Evolutionary conservation across 2,888 invertebrate species (phyloP).

Genomic region (Platycnemis pennipes): DNA sequence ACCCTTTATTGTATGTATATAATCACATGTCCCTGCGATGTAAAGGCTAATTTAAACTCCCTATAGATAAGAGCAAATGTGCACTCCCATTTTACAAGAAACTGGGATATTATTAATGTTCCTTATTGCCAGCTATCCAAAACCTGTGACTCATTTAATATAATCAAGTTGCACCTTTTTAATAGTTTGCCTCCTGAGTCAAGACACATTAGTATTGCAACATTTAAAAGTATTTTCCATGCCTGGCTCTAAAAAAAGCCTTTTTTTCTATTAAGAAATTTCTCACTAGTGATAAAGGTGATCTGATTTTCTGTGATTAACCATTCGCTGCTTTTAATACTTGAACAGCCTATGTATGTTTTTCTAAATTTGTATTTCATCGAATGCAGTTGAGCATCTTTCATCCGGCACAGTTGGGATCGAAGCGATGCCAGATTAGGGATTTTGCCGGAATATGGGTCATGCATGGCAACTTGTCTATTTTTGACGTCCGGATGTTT

Average conservation of each 20-base stretch:
- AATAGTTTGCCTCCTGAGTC: not conserved
- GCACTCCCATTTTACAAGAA: not conserved
- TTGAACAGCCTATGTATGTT: too few relatives aligned
- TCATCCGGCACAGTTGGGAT: too few relatives aligned
- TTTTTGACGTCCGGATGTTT: too few relatives aligned
- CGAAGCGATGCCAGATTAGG: too few relatives aligned
- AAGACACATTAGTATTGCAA: not conserved
- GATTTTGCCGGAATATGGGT: too few relatives aligned
- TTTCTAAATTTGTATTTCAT: too few relatives aligned
- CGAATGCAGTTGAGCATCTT: too few relatives aligned
- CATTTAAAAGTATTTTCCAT: not conserved
- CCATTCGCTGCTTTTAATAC: too few relatives aligned
- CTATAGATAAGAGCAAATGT: not conserved
- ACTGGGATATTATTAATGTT: not conserved
- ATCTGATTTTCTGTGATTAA: too few relatives aligned
- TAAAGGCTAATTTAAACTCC: not conserved
- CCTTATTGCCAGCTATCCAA: not conserved
- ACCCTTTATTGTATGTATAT: not conserved
- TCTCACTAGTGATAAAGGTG: too few relatives aligned
- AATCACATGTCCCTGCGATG: not conserved
- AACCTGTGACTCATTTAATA: not conserved
- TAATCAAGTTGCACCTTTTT: not conserved
- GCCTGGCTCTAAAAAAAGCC: not conserved
- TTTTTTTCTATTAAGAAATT: not conserved
- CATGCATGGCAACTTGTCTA: too few relatives aligned